Conservation (phyloP, 2,888 invertebrate genomes). For the Penaeus monodon region DNA sequence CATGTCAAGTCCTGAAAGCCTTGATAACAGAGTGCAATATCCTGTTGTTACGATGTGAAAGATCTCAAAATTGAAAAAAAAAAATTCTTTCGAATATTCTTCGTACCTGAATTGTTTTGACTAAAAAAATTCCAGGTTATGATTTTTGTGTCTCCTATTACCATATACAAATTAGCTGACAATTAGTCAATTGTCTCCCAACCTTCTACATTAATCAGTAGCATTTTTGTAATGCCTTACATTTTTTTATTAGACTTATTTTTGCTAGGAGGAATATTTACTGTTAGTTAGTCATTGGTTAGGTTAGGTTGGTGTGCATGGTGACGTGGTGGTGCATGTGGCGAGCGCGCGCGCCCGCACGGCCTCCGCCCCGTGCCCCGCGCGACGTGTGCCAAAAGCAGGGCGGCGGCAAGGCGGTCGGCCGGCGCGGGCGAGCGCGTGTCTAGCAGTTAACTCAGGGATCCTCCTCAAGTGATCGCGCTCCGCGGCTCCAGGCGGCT, state of each 20-base stretch:
- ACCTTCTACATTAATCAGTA: no score
- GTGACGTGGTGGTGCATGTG: constrained; percentile 11
- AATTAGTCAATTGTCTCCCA: no score
- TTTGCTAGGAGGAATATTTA: constrained; percentile 44
- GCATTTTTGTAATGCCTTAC: background rate
- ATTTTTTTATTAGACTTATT: constrained; percentile 33
- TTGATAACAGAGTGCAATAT: constrained; percentile 33
- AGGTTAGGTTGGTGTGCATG: constrained; percentile 26
- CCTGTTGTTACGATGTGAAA: constrained; percentile 11
- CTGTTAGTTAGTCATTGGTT: constrained; percentile 35
- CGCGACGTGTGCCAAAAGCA: constrained; percentile 5
- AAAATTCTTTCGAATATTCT: constrained; percentile 27
- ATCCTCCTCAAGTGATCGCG: constrained; percentile 44
- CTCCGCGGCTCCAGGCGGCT: constrained; percentile 14
- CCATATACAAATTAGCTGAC: background rate
- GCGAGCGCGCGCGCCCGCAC: no score
- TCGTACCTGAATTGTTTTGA: constrained; percentile 48
- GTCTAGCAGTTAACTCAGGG: constrained; percentile 48
- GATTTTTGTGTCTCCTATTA: background rate
- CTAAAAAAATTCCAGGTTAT: constrained; percentile 41
- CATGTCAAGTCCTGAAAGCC: background rate
- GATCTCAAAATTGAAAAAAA: constrained; percentile 14
- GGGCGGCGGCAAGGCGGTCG: constrained; percentile 3
- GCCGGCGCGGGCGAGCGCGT: constrained; percentile 24
- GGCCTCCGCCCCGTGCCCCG: no score